Base-by-base conservation (phyloP, 1,140 invertebrate species). In the Heliconius melpomene region DNA sequence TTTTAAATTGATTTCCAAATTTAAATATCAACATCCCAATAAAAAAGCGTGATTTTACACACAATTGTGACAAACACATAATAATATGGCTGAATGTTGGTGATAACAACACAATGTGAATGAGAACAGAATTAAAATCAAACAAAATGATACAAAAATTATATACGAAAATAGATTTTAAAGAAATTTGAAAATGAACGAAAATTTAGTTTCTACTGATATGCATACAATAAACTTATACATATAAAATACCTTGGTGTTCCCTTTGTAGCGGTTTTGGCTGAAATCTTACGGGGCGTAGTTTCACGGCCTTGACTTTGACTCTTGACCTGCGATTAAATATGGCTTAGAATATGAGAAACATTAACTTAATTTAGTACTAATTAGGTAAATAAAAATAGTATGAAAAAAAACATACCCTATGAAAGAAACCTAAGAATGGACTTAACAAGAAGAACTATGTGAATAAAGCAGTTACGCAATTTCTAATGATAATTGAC, bases 271-370 rank as follows among this genome's bases (percentile, higher is more conserved):
- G 91, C 90, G 2, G 84, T 89, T 87, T 95, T 95, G 16, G 93
- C 90, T 1, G 93, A 94, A 7, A 95, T 86, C 83, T 95, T 95
- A 66, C 94, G 88, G n/a, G 94, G 94, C 8, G 94, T 95, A 7
- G 87, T 85, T 75, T 94, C 91, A 50, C 94, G 86, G 2, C 91
- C 89, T 83, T 88, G 85, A 79, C 88, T 93, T 78, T 94, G 92
- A 70, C 86, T 92, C 90, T 94, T 94, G 20, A 93, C 90, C 93
- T 93, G 18, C 57, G 20, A 74, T 75, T 74, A 36, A 75, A 16
- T 26, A 66, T 26, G 23, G 26, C 13, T 60, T 60, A 60, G 9
- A 60, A 60, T 16, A 6, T 60, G 50, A 20, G 16, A 18, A 52
- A 20, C 2, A 52, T 7, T 46, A 46, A 46, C 13, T 16, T 46